A percentile compares a stretch with the other conserved stretches of the same genome.
phyloP scores from a whole-genome alignment of 2,888 invertebrate species.

The Holacanthella duospinosa region DNA sequence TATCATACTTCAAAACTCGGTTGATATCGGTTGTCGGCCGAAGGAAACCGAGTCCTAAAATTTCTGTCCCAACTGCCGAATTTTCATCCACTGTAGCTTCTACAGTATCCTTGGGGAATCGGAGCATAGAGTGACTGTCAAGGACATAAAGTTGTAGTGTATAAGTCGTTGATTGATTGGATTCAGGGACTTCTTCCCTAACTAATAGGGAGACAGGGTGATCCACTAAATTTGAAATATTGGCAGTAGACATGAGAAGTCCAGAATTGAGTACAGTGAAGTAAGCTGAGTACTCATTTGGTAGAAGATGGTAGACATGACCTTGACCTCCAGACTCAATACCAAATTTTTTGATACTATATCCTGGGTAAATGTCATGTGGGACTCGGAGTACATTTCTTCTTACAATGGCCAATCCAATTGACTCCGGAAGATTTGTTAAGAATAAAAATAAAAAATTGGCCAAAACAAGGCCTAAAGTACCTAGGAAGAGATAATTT shows the following conservation, averaged over 20 bases:
- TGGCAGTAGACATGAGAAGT: constrained; percentile 80
- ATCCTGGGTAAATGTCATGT: constrained; percentile 81
- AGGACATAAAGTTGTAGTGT: constrained; percentile 69
- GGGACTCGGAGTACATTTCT: constrained; percentile 55
- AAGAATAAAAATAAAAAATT: constrained; percentile 5
- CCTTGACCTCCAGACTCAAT: constrained; percentile 46
- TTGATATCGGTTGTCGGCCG: constrained; percentile 47
- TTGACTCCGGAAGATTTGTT: neutral
- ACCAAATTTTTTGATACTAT: constrained; percentile 70
- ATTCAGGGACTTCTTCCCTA: constrained; percentile 67
- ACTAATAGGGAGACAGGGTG: constrained; percentile 69
- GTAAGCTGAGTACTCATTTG: constrained; percentile 70
- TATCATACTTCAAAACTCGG: constrained; percentile 60
- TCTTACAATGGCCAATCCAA: constrained; percentile 33
- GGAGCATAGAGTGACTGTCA: constrained; percentile 69
- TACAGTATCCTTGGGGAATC: constrained; percentile 55
- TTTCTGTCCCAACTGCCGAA: constrained; percentile 57
- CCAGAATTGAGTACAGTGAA: constrained; percentile 80
- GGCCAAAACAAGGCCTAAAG: neutral
- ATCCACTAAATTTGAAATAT: constrained; percentile 68
- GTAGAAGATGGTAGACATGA: constrained; percentile 55
- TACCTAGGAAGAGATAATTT: neutral
- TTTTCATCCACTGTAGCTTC: constrained; percentile 63
- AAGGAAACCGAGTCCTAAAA: constrained; percentile 60
- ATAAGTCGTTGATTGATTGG: constrained; percentile 57